These are phyloP conservation scores for Drosophila peninsularis DNA, from an alignment of 2,888 invertebrate genomes.

Conservation along the genomic window DNA sequence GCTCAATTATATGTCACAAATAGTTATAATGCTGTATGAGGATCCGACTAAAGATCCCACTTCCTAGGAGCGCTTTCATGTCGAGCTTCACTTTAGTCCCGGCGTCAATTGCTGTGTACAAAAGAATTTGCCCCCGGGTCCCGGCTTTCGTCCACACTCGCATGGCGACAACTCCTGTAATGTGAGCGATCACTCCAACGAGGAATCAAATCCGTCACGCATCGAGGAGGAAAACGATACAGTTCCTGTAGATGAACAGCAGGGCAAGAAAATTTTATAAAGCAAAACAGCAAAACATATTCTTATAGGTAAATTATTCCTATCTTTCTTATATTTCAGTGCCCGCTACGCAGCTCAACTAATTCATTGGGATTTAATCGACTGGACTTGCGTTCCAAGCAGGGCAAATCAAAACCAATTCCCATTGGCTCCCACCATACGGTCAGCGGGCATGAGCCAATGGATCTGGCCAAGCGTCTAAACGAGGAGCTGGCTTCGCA, in stretches of 20 bases:
- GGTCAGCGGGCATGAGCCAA: conserved; percentile 92
- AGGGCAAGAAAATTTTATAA: conserved; percentile 32
- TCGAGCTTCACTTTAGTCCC: conserved; percentile 99
- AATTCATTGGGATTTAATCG: conserved; percentile 77
- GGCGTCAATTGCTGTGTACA: conserved; percentile 98
- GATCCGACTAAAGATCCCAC: conserved; percentile 97
- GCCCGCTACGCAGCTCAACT: conserved; percentile 20
- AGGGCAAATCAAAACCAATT: conserved; percentile 90
- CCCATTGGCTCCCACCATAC: conserved; percentile 89
- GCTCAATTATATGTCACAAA: conserved; percentile 99
- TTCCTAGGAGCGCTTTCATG: conserved; percentile 97
- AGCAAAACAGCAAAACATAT: neutral
- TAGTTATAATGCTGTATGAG: conserved; percentile 99
- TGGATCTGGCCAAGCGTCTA: conserved; percentile 89
- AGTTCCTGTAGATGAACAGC: conserved; percentile 80
- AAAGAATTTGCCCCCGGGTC: conserved; percentile 96
- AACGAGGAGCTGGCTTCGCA: conserved; percentile 87
- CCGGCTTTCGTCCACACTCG: conserved; percentile 96
- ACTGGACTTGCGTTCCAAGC: conserved; percentile 77
- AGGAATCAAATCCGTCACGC: conserved; percentile 88
- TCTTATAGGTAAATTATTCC: too few species aligned
- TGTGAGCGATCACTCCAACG: conserved; percentile 86
- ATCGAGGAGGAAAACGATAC: conserved; percentile 91
- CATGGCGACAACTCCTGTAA: conserved; percentile 89
- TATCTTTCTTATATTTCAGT: conserved; percentile 15